Conservation (phyloP, 2,888 invertebrate genomes). For the Odontothrips loti region DNA sequence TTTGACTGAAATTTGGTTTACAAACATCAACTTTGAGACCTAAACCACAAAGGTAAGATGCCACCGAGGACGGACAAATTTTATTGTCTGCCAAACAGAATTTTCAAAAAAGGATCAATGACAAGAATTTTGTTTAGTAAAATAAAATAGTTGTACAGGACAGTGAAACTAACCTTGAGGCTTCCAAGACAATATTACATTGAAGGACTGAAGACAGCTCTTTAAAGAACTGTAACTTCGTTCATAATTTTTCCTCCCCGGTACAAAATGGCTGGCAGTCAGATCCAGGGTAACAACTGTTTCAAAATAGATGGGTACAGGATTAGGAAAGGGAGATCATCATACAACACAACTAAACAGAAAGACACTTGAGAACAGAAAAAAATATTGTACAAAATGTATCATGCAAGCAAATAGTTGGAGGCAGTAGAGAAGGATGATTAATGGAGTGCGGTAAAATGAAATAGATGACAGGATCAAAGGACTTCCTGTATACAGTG, state of each 20-base stretch:
- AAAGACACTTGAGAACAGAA: constrained; percentile 32
- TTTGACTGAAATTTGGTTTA: constrained; percentile 45
- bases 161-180: constrained; percentile 47
- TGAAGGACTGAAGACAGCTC: constrained; percentile 47
- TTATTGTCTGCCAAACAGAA: constrained; percentile 43
- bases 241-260: constrained; percentile 50
- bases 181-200: constrained; percentile 53
- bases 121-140: no score
- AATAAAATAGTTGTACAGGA: no score
- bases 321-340: constrained; percentile 29
- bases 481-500: not conserved
- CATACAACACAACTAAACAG: constrained; percentile 34
- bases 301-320: constrained; percentile 38
- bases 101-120: constrained; percentile 28
- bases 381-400: constrained; percentile 35
- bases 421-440: not conserved
- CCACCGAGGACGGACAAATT: constrained; percentile 57
- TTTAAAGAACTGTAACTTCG: constrained; percentile 46
- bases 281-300: constrained; percentile 54
- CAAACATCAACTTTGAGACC: constrained; percentile 50
- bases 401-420: constrained; percentile 17
- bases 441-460: not conserved
- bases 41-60: constrained; percentile 52
- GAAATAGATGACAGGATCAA: not conserved
- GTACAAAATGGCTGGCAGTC: constrained; percentile 47